phyloP scores from a whole-genome alignment of 2,797 vertebrate species.

The Muraenolepis orangiensis region DNA sequence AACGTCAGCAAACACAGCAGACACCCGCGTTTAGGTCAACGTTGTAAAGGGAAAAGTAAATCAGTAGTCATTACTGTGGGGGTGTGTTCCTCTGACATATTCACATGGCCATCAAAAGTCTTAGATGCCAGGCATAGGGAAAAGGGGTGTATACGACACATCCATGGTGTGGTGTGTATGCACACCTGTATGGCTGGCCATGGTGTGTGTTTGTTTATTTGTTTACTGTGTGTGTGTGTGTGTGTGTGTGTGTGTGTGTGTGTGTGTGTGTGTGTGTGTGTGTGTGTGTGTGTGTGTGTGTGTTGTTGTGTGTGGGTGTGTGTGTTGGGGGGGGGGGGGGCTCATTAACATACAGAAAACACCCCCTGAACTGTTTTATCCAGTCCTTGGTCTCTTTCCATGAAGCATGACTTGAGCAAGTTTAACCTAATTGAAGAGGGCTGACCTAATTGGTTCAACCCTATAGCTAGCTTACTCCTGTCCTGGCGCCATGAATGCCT shows the following conservation, averaged over 20 bases:
- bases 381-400: too few relatives aligned
- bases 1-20: neutral
- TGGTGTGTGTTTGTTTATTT: too few relatives aligned
- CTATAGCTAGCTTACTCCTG: too few relatives aligned
- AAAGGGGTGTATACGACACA: neutral
- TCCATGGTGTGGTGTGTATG: neutral
- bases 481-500: too few relatives aligned
- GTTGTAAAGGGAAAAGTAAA: neutral
- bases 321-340: too few relatives aligned
- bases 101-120: neutral
- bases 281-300: neutral
- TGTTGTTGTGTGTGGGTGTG: too few relatives aligned
- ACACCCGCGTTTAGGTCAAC: neutral
- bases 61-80: neutral
- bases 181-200: neutral
- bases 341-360: neutral
- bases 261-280: neutral
- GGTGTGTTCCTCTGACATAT: neutral
- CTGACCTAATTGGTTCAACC: neutral
- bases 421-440: neutral
- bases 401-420: neutral
- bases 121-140: neutral
- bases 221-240: too few relatives aligned
- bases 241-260: neutral
- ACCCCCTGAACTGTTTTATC: neutral